Evolutionary conservation across 2,888 invertebrate genomes (phyloP).

Genomic region (Gymnoscelis rufifasciata): DNA sequence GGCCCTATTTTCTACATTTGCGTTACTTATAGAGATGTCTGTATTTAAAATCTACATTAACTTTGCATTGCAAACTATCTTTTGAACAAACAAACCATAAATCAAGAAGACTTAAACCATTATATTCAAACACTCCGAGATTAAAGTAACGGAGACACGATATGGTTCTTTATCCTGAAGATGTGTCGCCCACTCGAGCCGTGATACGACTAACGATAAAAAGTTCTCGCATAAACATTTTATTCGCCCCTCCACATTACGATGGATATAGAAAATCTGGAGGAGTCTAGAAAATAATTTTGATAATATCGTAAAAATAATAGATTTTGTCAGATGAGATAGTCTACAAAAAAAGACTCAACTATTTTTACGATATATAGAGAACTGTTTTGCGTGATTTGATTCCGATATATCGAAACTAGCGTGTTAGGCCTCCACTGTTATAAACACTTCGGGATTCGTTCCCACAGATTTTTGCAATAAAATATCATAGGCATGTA

Average conservation of each 20-base stretch:
- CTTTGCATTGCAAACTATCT: slow-evolving; percentile 39
- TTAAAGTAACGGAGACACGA: slow-evolving; percentile 40
- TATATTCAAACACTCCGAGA: slow-evolving; percentile 47
- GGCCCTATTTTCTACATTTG: too few relatives aligned
- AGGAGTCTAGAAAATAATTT: too few relatives aligned
- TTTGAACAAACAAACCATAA: slow-evolving; percentile 52
- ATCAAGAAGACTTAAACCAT: slow-evolving; percentile 47
- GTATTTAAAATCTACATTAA: slow-evolving; percentile 24
- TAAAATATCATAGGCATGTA: slow-evolving; percentile 21
- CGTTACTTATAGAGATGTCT: too few relatives aligned
- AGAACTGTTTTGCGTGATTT: too few relatives aligned
- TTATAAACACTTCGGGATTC: too few relatives aligned
- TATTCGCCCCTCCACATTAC: slow-evolving; percentile 27
- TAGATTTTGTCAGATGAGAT: too few relatives aligned
- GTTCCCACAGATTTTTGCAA: slow-evolving; percentile 14
- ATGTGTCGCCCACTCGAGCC: slow-evolving; percentile 42
- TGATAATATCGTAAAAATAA: too few relatives aligned
- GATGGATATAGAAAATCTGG: too few relatives aligned
- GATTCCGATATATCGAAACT: too few relatives aligned
- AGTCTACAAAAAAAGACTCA: too few relatives aligned
- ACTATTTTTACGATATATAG: too few relatives aligned
- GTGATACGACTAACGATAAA: slow-evolving; percentile 39
- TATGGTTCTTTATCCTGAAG: slow-evolving; percentile 37
- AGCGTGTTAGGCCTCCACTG: too few relatives aligned
- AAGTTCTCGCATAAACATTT: slow-evolving; percentile 27